phyloP scores from a whole-genome alignment of 2,888 invertebrate genomes.

The Nemotelus nigrinus region DNA sequence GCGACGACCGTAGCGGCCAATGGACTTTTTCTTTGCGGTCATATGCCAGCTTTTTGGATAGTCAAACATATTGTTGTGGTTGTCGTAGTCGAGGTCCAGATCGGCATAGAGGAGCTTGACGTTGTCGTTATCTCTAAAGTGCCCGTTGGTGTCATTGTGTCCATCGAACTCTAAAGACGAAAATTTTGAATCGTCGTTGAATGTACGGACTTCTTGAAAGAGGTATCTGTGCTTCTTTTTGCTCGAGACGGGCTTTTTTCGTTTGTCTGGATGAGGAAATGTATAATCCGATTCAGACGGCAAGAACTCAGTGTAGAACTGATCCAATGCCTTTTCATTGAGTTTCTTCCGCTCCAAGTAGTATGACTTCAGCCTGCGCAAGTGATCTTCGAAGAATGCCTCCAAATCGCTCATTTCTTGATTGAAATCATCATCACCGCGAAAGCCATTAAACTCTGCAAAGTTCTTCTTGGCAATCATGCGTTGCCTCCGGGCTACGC shows the following conservation, averaged over 20 bases:
- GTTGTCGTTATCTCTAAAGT: constrained; percentile 3
- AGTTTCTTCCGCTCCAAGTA: constrained; percentile 55
- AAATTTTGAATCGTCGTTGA: constrained; percentile 52
- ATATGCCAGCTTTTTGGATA: constrained; percentile 54
- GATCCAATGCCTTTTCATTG: constrained; percentile 53
- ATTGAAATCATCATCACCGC: constrained; percentile 52
- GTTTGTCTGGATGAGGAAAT: constrained; percentile 56
- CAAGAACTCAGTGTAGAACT: constrained; percentile 53
- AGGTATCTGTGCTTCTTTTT: constrained; percentile 52
- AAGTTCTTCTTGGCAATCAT: constrained; percentile 50
- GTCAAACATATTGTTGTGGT: constrained; percentile 50
- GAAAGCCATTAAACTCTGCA: constrained; percentile 36
- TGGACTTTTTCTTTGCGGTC: constrained; percentile 47
- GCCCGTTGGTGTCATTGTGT: constrained; percentile 43
- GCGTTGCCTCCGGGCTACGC: constrained; percentile 52
- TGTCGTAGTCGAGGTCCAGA: constrained; percentile 48
- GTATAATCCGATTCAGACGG: constrained; percentile 49
- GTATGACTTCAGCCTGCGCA: constrained; percentile 55
- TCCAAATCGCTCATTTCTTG: constrained; percentile 56
- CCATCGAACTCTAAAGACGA: constrained; percentile 47
- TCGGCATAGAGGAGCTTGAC: constrained; percentile 46
- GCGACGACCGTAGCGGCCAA: constrained; percentile 47
- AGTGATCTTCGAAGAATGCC: constrained; percentile 55
- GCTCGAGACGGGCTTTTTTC: constrained; percentile 32
- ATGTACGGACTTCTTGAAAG: constrained; percentile 55